Evolutionary conservation across 2,797 vertebrate species (phyloP), one percentile per base, ranked within the genome.

Genomic region (Danio kyathit): DNA sequence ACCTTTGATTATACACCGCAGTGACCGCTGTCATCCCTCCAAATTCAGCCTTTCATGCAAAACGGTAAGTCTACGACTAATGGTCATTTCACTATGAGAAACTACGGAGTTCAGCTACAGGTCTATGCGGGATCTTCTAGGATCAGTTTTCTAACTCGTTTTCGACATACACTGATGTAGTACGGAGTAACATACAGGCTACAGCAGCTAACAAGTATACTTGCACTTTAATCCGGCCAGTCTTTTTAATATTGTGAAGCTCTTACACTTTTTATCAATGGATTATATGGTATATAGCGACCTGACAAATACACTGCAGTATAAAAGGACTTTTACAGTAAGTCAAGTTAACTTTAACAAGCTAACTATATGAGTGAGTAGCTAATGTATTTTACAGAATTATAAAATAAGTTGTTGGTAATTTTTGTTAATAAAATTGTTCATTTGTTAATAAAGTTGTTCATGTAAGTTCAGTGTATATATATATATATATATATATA

Each of bases 71-170:
- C 43, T 48, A 12, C 40, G 43, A 8, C 54, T 49, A 8, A 14
- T 5, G 10, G 44, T n/a, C 19, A 14, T 57, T 67, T 48, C 10
- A 65, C 21, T 14, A n/a, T 51, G 21, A 29, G 29, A 1, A 29
- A 29, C 29, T 49, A n/a, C 51, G 21, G 48, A 66, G 49, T 56
- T 76, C 74, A 67, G 63, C 75, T 57, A 67, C 75, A 77, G 64
- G 64, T 77, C 41, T 51, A 17, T 7, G 63, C 43, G 63, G 44
- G 61, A 52, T 70, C 13, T 52, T 67, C 44, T 43, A 66, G n/a
- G 8, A 59, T 12, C 56, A 59, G 57, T 19, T 66, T 29, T 67
- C 17, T 13, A 61, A 46, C 19, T 74, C 40, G 14, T 13, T 71
- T 41, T 13, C 41, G 17, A 11, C 21, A n/a, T 2, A 16, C 14